A percentile compares a stretch with the other conserved stretches of the same genome.
Evolutionary conservation across 2,113 vertebrate genomes (phyloP).

Genomic region (Hemibagrus wyckioides): DNA sequence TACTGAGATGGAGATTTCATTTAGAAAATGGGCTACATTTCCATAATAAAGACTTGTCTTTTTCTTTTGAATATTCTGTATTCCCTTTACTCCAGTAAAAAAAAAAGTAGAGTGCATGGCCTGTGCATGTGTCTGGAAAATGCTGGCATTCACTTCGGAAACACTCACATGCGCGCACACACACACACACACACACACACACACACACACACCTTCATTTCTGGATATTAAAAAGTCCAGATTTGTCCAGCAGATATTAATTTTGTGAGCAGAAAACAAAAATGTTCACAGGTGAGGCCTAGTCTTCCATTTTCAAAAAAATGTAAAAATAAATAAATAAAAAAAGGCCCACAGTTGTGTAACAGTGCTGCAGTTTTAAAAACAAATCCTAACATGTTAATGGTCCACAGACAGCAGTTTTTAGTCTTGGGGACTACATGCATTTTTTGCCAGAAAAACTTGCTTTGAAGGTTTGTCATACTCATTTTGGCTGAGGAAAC

Average conservation of each 20-base stretch:
- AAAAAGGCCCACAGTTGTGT: not conserved
- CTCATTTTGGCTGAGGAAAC: not conserved
- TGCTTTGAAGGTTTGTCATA: not conserved
- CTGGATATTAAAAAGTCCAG: constrained; percentile 63
- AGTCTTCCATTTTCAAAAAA: not conserved
- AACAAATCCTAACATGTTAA: not conserved
- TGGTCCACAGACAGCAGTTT: not conserved
- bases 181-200: constrained; percentile 11
- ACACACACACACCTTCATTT: constrained; percentile 43
- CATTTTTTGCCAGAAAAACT: not conserved
- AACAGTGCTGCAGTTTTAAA: not conserved
- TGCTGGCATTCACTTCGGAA: constrained; percentile 64
- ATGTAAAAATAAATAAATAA: not conserved
- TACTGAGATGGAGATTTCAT: not conserved
- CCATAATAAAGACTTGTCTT: not conserved
- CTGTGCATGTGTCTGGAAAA: constrained; percentile 69
- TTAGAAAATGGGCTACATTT: not conserved
- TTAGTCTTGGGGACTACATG: not conserved
- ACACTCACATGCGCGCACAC: constrained; percentile 33
- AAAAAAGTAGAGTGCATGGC: constrained; percentile 58
- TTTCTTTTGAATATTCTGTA: constrained; percentile 33
- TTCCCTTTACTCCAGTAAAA: constrained; percentile 49
- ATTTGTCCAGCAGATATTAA: constrained; percentile 39
- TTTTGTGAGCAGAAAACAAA: constrained; percentile 37
- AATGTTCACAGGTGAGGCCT: not conserved